Conservation (phyloP, 2,113 vertebrate species). For the Struthidea cinerea region DNA sequence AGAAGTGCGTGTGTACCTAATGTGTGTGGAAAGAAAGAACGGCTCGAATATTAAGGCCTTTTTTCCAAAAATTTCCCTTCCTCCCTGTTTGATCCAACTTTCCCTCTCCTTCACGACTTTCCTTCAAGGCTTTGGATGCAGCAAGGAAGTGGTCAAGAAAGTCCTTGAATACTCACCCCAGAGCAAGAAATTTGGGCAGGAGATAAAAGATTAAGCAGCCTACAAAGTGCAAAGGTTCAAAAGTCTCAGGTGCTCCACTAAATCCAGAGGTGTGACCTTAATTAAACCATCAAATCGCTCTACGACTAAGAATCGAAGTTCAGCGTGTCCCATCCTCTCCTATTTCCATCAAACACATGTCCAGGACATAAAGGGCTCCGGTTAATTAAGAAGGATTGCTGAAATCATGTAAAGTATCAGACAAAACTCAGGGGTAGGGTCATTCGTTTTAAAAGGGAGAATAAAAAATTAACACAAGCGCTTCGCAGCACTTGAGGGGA, state of each 20-base stretch:
- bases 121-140: background rate
- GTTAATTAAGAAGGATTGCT: background rate
- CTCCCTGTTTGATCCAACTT: background rate
- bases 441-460: background rate
- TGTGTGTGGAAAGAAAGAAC: background rate
- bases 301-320: background rate
- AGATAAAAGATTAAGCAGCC: background rate
- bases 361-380: background rate
- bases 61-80: background rate
- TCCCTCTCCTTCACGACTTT: background rate
- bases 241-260: background rate
- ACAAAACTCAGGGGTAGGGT: background rate
- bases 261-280: background rate
- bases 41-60: background rate
- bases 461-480: background rate
- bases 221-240: background rate
- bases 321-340: background rate
- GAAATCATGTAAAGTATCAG: background rate
- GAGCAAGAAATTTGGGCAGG: background rate
- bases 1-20: rapidly evolving
- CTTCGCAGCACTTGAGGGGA: background rate
- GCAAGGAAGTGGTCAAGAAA: background rate
- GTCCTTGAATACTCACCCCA: background rate
- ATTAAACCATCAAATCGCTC: background rate
- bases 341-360: background rate